Evolutionary conservation across 92 coral and sea anemone species (phyloP).

Genomic region (Epizoanthus fatuus): DNA sequence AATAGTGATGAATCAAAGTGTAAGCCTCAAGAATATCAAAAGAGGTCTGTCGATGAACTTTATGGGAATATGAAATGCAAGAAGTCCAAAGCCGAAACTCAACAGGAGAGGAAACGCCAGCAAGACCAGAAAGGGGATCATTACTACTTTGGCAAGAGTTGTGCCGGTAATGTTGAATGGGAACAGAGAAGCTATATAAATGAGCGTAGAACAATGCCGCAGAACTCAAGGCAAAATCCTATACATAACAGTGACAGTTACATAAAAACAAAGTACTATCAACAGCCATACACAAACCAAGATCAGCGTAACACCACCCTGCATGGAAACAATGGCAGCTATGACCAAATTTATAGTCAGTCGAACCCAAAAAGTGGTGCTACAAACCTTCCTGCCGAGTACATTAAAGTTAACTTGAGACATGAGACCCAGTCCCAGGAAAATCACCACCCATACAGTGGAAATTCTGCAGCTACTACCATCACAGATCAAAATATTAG

Average conservation of each 20-base stretch:
- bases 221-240: too few species aligned
- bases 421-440: not conserved
- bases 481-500: not conserved
- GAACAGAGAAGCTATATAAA: too few species aligned
- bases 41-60: slow-evolving; percentile 8
- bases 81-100: slow-evolving; percentile 11
- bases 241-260: too few species aligned
- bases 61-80: slow-evolving; percentile 31
- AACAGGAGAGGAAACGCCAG: not conserved
- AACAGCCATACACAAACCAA: not conserved
- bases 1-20: not conserved
- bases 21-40: not conserved
- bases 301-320: not conserved
- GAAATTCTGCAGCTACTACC: not conserved
- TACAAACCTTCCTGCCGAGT: not conserved
- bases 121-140: not conserved
- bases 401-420: not conserved
- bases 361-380: not conserved
- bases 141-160: slow-evolving; percentile 24
- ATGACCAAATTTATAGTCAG: not conserved
- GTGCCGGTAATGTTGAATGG: not conserved
- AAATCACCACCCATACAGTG: not conserved
- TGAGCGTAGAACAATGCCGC: too few species aligned
- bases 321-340: not conserved
- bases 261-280: not conserved